Conservation (phyloP, 2,797 vertebrate species). For the Phaenicophaeus curvirostris region DNA sequence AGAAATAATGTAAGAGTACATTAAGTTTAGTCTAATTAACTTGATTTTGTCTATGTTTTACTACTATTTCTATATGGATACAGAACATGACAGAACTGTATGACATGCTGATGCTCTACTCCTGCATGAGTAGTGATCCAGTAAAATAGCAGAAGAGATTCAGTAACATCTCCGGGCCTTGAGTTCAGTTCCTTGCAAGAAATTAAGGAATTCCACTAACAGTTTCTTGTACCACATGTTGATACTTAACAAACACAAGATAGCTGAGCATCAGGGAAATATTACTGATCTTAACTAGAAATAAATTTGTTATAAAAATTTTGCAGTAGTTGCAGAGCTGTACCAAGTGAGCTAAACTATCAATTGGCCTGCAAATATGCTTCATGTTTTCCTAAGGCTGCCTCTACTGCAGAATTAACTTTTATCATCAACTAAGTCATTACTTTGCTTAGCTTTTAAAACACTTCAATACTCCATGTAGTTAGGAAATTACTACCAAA, state of each 20-base stretch:
- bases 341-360: background rate
- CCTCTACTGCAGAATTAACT: background rate
- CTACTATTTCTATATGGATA: background rate
- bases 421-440: background rate
- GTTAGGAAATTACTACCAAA: constrained; percentile 20
- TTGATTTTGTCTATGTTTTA: background rate
- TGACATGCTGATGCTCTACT: background rate
- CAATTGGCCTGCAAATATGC: background rate
- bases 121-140: background rate
- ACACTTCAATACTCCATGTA: background rate
- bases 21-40: background rate
- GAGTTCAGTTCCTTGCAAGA: background rate
- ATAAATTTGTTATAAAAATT: background rate
- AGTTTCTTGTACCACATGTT: background rate
- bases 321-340: background rate
- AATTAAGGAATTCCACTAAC: background rate
- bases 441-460: constrained; percentile 1
- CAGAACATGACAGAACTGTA: background rate
- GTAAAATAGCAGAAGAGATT: background rate
- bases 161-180: background rate
- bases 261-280: background rate
- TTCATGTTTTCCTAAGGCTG: background rate
- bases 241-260: background rate
- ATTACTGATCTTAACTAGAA: background rate
- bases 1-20: background rate